Conservation (phyloP, 1,140 invertebrate species). For the Phocides pigmalion region DNA sequence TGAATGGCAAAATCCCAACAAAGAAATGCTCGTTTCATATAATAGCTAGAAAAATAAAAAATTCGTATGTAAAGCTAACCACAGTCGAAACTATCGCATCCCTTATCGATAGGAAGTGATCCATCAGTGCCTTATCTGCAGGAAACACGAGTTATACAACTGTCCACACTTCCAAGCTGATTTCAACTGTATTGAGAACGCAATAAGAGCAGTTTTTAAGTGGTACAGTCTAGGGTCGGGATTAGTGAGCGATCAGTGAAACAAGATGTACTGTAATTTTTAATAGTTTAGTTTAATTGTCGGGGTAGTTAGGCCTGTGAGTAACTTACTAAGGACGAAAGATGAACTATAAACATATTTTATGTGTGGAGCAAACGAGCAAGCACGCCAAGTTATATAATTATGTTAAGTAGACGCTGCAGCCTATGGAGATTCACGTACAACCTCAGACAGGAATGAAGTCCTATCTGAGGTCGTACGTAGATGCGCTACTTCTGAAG, state of each 20-base stretch:
- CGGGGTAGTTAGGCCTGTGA: neutral
- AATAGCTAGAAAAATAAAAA: too few species aligned
- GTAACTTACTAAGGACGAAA: neutral
- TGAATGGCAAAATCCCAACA: too few species aligned
- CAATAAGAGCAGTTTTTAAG: neutral
- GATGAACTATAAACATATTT: neutral
- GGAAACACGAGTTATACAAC: slow-evolving; percentile 49
- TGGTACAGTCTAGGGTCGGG: neutral
- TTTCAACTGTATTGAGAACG: neutral
- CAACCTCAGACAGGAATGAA: too few species aligned
- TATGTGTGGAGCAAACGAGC: too few species aligned
- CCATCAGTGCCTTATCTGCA: slow-evolving; percentile 53
- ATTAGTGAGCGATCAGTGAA: slow-evolving; percentile 26
- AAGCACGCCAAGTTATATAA: too few species aligned
- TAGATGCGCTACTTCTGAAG: too few species aligned
- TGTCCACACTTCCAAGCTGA: slow-evolving; percentile 22
- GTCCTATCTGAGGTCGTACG: too few species aligned
- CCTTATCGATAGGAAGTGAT: slow-evolving; percentile 55
- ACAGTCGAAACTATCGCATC: slow-evolving; percentile 42
- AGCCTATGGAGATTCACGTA: too few species aligned
- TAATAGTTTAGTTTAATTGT: slow-evolving; percentile 25
- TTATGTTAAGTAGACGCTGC: too few species aligned
- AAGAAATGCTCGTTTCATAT: too few species aligned
- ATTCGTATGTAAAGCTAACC: neutral
- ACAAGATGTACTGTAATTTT: slow-evolving; percentile 15